phyloP scores from a whole-genome alignment of 2,797 vertebrate genomes.

The Kryptolebias ocellatus region DNA sequence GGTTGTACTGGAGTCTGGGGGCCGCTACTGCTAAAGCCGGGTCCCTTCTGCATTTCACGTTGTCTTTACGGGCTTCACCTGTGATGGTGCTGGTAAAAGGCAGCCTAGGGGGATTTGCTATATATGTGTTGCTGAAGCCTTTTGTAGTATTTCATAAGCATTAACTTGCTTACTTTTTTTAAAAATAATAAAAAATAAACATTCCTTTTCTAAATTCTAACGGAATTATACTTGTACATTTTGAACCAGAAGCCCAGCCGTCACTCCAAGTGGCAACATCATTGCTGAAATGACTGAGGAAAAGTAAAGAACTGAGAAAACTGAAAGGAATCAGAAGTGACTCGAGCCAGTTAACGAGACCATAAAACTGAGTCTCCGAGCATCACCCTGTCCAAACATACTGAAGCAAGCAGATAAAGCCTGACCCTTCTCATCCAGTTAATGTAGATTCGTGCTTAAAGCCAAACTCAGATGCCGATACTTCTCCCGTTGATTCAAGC shows the following conservation, averaged over 20 bases:
- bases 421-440: slow-evolving; percentile 16
- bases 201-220: neutral
- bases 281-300: slow-evolving; percentile 4
- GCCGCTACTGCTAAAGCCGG: too few relatives aligned
- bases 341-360: slow-evolving; percentile 20
- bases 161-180: neutral
- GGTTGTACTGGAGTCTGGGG: too few relatives aligned
- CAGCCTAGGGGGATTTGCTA: neutral
- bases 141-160: neutral
- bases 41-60: too few relatives aligned
- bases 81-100: neutral
- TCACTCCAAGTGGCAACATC: too few relatives aligned
- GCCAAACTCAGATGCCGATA: slow-evolving; percentile 17
- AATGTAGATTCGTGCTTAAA: slow-evolving; percentile 6
- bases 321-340: slow-evolving; percentile 16
- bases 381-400: slow-evolving; percentile 55
- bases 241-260: neutral
- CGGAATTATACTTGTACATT: neutral
- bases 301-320: slow-evolving; percentile 38
- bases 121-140: neutral
- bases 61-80: neutral
- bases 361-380: slow-evolving; percentile 37
- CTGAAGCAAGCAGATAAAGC: slow-evolving; percentile 48
- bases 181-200: neutral
- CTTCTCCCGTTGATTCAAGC: slow-evolving; percentile 20